Evolutionary conservation across 64 coral and sea anemone genomes (phyloP).

Genomic region (Porites lutea): DNA sequence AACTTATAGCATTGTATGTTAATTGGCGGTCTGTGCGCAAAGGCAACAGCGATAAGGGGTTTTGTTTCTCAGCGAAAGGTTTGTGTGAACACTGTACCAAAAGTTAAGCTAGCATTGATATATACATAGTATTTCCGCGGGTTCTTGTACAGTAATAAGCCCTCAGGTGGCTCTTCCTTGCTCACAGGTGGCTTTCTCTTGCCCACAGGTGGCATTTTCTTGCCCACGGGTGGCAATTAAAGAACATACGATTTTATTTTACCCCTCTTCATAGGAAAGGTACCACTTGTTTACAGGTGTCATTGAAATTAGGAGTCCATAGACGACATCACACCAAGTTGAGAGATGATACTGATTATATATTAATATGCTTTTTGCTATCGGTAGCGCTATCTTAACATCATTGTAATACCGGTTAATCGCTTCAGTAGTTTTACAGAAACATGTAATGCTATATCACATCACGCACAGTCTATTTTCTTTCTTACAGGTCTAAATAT

Average conservation of each 20-base stretch:
- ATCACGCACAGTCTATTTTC: not conserved
- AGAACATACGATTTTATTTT: not conserved
- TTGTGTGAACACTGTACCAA: not conserved
- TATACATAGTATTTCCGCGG: too few species aligned
- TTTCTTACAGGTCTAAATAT: not conserved
- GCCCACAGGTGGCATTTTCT: not conserved
- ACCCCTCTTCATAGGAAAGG: not conserved
- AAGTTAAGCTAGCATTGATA: not conserved
- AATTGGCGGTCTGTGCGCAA: not conserved
- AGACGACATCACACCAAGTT: not conserved
- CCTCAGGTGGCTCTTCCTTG: not conserved
- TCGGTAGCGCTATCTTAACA: not conserved
- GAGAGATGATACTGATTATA: not conserved
- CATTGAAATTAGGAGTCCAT: not conserved
- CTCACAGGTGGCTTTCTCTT: not conserved
- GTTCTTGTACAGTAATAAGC: too few species aligned
- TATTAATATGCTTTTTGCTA: not conserved
- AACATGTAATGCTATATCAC: not conserved
- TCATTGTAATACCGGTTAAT: not conserved
- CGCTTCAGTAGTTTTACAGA: not conserved
- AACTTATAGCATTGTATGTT: slow-evolving; percentile 27
- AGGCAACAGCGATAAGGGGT: not conserved
- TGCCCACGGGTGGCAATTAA: not conserved
- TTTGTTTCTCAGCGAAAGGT: slow-evolving; percentile 10
- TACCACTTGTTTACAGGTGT: not conserved